phyloP scores from a whole-genome alignment of 1,140 invertebrate genomes.

The Pentalonia nigronervosa region DNA sequence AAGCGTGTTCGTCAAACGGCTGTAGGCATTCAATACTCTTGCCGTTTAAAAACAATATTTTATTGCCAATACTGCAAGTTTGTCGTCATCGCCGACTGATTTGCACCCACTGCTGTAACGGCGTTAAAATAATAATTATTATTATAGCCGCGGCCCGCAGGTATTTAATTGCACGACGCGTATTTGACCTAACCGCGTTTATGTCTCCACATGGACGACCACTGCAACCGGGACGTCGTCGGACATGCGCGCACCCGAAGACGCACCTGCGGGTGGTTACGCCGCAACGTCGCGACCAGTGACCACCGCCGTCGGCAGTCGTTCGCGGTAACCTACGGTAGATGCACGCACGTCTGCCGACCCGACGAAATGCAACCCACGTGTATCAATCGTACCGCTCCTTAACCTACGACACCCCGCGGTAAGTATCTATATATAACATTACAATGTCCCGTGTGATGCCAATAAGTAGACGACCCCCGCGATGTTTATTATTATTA shows the following conservation, averaged over 20 bases:
- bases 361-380: constrained; percentile 12
- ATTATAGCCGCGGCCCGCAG: too few species aligned
- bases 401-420: background rate
- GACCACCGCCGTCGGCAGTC: background rate
- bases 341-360: background rate
- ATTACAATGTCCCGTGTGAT: background rate
- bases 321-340: background rate
- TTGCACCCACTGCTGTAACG: too few species aligned
- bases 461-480: background rate
- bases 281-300: background rate
- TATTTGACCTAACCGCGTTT: background rate
- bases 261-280: background rate
- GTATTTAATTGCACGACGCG: too few species aligned
- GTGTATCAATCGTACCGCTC: background rate
- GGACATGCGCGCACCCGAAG: background rate
- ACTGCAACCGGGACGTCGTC: background rate
- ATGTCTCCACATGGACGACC: background rate
- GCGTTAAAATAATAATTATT: too few species aligned
- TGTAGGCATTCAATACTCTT: too few species aligned
- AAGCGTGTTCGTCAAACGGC: background rate
- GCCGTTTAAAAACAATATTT: too few species aligned
- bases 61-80: too few species aligned
- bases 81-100: too few species aligned
- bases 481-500: too few species aligned
- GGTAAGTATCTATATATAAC: background rate